Evolutionary conservation across 92 coral and sea anemone species (phyloP).

Genomic region (Paramuricea clavata): DNA sequence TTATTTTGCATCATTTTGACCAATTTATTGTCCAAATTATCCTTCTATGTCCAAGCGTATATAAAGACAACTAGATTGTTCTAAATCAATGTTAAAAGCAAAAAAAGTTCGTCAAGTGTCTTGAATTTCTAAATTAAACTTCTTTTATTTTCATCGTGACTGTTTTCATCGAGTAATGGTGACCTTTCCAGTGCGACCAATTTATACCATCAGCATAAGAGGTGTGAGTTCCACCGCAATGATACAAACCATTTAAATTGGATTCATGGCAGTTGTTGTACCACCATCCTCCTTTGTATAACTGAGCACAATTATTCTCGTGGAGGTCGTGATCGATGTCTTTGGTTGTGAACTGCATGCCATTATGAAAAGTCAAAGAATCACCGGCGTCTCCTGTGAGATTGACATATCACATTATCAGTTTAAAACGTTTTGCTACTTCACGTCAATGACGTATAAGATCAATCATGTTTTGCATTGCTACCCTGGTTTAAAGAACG

Average conservation of each 20-base stretch:
- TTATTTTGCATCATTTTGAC: too few relatives aligned
- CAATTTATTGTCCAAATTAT: too few relatives aligned
- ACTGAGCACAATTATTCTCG: neutral
- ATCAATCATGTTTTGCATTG: too few relatives aligned
- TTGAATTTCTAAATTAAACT: too few relatives aligned
- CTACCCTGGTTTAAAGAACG: too few relatives aligned
- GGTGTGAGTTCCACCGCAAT: slow-evolving; percentile 2
- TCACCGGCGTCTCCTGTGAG: neutral
- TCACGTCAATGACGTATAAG: too few relatives aligned
- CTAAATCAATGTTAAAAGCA: too few relatives aligned
- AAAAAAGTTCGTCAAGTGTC: too few relatives aligned
- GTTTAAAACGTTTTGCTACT: too few relatives aligned
- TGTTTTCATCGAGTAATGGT: neutral
- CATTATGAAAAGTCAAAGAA: neutral
- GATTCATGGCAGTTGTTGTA: slow-evolving; percentile 2
- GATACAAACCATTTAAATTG: slow-evolving; percentile 19
- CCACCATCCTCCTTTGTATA: slow-evolving; percentile 17
- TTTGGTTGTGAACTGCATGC: neutral
- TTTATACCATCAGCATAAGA: slow-evolving; percentile 24
- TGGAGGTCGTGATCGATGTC: neutral
- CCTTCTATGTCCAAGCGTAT: too few relatives aligned
- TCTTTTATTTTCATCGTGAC: neutral
- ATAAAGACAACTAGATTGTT: too few relatives aligned
- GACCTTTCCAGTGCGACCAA: slow-evolving; percentile 29
- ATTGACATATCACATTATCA: too few relatives aligned